A percentile compares a stretch with the other conserved stretches of the same genome.
Evolutionary conservation across 92 coral and sea anemone species (phyloP).

Genomic region (Paragorgia papillata): DNA sequence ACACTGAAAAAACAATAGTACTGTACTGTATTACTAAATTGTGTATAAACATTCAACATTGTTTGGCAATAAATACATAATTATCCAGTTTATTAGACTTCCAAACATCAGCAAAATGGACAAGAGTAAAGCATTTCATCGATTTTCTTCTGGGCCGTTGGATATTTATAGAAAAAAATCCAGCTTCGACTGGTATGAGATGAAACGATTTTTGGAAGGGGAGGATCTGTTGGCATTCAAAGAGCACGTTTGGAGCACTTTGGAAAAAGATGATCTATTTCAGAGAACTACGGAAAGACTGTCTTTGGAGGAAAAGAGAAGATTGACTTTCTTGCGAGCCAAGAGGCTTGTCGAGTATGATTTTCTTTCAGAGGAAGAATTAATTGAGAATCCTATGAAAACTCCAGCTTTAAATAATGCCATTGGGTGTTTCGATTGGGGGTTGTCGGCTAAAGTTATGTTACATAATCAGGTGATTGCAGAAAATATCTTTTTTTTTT

Average conservation of each 20-base stretch:
- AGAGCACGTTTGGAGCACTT: slow-evolving; percentile 68
- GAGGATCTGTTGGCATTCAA: slow-evolving; percentile 73
- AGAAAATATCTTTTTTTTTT: no score
- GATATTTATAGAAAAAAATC: slow-evolving; percentile 77
- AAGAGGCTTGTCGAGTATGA: slow-evolving; percentile 74
- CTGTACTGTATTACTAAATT: no score
- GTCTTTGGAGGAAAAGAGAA: slow-evolving; percentile 71
- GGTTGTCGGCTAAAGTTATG: slow-evolving; percentile 60
- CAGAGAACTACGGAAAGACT: slow-evolving; percentile 59
- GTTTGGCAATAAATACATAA: no score
- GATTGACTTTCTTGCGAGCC: slow-evolving; percentile 68
- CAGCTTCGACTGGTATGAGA: slow-evolving; percentile 77
- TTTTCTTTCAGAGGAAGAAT: slow-evolving; percentile 75
- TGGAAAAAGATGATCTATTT: slow-evolving; percentile 86
- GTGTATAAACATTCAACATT: no score
- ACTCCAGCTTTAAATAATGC: slow-evolving; percentile 60
- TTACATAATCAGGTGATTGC: slow-evolving; percentile 65
- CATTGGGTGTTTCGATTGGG: slow-evolving; percentile 81
- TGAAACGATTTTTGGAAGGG: slow-evolving; percentile 84
- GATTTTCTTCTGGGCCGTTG: slow-evolving; percentile 79
- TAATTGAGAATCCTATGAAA: slow-evolving; percentile 69
- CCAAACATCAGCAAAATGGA: background rate
- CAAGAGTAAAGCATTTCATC: slow-evolving; percentile 9
- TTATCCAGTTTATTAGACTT: background rate
- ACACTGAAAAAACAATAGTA: no score